phyloP scores from a whole-genome alignment of 30 jellyfish, hydroid and myxozoan species.

The Catostylus mosaicus region DNA sequence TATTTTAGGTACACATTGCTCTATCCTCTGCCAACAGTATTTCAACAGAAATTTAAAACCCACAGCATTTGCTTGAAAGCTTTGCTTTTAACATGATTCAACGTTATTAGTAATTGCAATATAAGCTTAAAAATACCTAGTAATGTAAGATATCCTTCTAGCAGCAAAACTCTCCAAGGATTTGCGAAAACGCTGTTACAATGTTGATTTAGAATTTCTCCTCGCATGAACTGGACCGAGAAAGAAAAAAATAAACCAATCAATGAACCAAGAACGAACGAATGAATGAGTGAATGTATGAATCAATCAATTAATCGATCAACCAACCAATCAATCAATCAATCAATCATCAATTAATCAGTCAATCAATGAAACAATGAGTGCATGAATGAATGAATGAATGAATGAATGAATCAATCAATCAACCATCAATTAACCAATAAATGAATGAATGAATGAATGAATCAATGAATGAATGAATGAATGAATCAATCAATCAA shows the following conservation, averaged over 20 bases:
- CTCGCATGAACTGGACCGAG: constrained; percentile 55
- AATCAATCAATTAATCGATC: background rate
- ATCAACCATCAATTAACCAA: background rate
- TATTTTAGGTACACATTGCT: too few species aligned
- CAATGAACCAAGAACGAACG: background rate
- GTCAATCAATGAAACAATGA: background rate
- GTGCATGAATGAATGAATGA: background rate
- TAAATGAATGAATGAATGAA: background rate
- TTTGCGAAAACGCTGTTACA: constrained; percentile 67
- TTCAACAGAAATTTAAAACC: too few species aligned
- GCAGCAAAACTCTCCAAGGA: constrained; percentile 82
- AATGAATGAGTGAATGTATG: background rate
- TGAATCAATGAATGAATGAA: background rate
- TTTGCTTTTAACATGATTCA: too few species aligned
- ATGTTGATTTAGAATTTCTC: constrained; percentile 42
- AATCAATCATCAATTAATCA: background rate
- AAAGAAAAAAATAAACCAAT: background rate
- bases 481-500: background rate
- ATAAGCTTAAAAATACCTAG: constrained; percentile 52
- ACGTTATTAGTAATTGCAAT: background rate
- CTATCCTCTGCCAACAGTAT: background rate
- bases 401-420: background rate
- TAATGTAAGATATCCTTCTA: constrained; percentile 77
- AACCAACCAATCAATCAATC: too few species aligned
- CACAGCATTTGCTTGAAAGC: too few species aligned